Evolutionary conservation across 1,140 invertebrate genomes (phyloP), one percentile per base, ranked within the genome.

Genomic region (Zaprionus lachaisei): DNA sequence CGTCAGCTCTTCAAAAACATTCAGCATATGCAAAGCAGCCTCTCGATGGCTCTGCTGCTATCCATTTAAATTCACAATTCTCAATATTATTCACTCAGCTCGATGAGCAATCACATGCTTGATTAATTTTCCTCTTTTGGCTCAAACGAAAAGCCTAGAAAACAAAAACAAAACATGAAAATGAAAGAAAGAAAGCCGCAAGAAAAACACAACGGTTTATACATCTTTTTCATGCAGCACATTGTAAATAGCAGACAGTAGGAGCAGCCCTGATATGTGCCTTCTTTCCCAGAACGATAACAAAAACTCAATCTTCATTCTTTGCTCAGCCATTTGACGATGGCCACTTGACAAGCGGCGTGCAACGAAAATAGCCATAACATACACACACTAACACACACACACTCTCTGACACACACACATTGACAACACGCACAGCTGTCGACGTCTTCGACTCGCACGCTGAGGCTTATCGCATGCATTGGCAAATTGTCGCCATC

Each of bases 401-500:
- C 54, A 41, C 31, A 47, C 47, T 4, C 44, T 62, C 58, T 56
- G 26, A 34, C 26, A 17, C 11, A 60, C 64, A 64, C 58, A 63
- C 37, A 63, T 47, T 51, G 71, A 28, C 62, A 24, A 31, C 31
- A 56, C 47, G 20, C 44, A 69, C 64, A 72, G 31, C 68, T 68
- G 72, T 69, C 44, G 47, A 41, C 58, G 49, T 51, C 38, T 62
- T 14, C 31, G 17, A 44, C 51, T 61, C n/a, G 38, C 20, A 38
- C 24, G 55, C 38, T 24, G 44, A 72, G 72, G 77, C 75, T 89
- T 89, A 89, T 89, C 84, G 63, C 85, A 57, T 77, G 81, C 81
- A 89, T 89, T 89, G 85, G 79, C 85, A 90, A 90, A 89, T 89
- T 89, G 84, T 89, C 84, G 85, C 85, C 85, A 66, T 84, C 79